Percentiles rank a stretch among this genome's conserved stretches.
These are phyloP conservation scores for Strix aluco DNA, from an alignment of 2,113 vertebrate species.

Conservation along the genomic window DNA sequence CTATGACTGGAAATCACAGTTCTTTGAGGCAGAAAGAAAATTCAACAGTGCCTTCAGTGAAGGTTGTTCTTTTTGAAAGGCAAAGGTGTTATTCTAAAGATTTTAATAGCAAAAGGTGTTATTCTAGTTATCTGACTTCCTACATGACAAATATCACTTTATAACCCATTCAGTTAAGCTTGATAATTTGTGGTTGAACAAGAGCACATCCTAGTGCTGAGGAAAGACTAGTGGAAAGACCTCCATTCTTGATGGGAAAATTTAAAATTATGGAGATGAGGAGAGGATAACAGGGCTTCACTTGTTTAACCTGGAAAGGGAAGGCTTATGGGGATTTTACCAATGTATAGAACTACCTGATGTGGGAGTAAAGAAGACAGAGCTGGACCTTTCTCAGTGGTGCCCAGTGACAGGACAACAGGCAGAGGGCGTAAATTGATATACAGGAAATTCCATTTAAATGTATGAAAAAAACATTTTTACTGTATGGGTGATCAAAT, in stretches of 20 bases:
- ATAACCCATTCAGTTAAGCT: background rate
- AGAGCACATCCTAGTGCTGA: background rate
- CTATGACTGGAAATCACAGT: background rate
- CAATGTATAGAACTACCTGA: background rate
- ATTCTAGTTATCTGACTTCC: background rate
- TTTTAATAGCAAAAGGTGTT: background rate
- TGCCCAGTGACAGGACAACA: background rate
- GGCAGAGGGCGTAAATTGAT: background rate
- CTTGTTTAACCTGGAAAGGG: background rate
- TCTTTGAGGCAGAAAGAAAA: background rate
- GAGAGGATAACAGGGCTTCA: background rate
- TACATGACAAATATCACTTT: background rate
- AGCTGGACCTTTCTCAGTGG: background rate
- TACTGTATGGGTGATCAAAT: background rate
- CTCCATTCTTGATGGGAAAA: background rate
- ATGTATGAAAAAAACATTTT: background rate
- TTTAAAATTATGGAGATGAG: background rate
- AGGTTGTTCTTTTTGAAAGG: background rate
- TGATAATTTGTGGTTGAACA: background rate
- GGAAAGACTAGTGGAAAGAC: background rate
- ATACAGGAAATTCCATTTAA: background rate
- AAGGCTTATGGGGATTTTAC: background rate
- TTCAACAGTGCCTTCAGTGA: background rate
- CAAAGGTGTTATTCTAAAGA: background rate
- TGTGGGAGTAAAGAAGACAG: background rate